Conservation (phyloP, 2,113 vertebrate genomes). For the Heterocephalus glaber region DNA sequence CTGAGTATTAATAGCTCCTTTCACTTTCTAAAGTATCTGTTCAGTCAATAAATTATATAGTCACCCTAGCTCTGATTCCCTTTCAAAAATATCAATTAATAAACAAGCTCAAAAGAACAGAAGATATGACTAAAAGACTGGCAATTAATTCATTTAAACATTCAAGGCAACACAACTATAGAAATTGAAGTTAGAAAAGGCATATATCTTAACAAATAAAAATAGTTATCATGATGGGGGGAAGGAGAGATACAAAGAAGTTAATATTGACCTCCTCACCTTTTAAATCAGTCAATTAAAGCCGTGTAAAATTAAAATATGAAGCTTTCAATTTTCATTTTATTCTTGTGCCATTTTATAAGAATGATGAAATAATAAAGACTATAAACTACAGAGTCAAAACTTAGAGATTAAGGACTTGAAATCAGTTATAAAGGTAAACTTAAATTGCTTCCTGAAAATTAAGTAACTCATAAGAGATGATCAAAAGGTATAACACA, state of each 20-base stretch:
- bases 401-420: not conserved
- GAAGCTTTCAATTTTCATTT: not conserved
- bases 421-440: conserved; percentile 31
- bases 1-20: not conserved
- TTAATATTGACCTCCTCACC: not conserved
- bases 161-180: not conserved
- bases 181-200: conserved; percentile 19
- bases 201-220: not conserved
- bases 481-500: not conserved
- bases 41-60: not conserved
- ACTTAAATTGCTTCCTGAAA: conserved; percentile 30
- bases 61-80: not conserved
- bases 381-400: conserved; percentile 27
- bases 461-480: conserved; percentile 14
- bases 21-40: not conserved
- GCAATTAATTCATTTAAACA: not conserved
- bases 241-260: not conserved
- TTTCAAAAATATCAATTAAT: not conserved
- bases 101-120: conserved; percentile 21
- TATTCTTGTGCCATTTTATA: not conserved
- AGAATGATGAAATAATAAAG: conserved; percentile 11
- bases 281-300: not conserved
- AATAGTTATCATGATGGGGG: conserved; percentile 2
- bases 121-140: not conserved
- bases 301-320: not conserved